A percentile compares a stretch with the other conserved stretches of the same genome.
Conservation (phyloP, 2,888 invertebrate species). For the Rugalucina vietnamica region DNA sequence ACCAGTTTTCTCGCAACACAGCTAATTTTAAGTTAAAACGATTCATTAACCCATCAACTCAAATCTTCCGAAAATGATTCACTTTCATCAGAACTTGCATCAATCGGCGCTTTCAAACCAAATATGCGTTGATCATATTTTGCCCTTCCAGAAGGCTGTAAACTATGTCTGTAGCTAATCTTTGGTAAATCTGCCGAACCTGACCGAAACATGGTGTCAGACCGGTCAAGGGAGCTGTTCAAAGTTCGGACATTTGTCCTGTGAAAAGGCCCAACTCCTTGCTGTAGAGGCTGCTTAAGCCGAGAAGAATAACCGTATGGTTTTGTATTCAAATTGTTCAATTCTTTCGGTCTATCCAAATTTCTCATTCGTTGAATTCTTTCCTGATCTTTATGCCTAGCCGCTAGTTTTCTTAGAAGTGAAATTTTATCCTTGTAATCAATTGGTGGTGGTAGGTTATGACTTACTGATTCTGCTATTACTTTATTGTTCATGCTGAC, state of each 20-base stretch:
- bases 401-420: not conserved
- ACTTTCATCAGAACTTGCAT: slow-evolving; percentile 34
- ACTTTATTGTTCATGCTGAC: not conserved
- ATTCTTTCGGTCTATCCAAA: slow-evolving; percentile 9
- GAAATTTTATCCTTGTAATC: slow-evolving; percentile 1
- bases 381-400: slow-evolving; percentile 25
- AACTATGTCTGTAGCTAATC: slow-evolving; percentile 62
- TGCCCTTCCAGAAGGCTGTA: slow-evolving; percentile 29
- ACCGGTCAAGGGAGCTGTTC: slow-evolving; percentile 44
- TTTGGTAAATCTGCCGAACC: slow-evolving; percentile 65
- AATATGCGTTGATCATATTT: slow-evolving; percentile 63
- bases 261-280: slow-evolving; percentile 52
- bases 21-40: too few relatives aligned
- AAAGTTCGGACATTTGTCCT: slow-evolving; percentile 46
- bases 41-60: too few relatives aligned
- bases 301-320: slow-evolving; percentile 60
- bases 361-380: not conserved
- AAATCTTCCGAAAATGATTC: slow-evolving; percentile 42
- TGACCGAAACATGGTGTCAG: slow-evolving; percentile 43
- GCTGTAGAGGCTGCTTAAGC: slow-evolving; percentile 30
- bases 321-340: slow-evolving; percentile 57
- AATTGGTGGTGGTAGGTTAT: not conserved
- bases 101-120: slow-evolving; percentile 18
- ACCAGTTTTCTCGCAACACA: too few relatives aligned
- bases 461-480: not conserved